Conservation (phyloP, 2,888 invertebrate species). For the Lagria hirta region DNA sequence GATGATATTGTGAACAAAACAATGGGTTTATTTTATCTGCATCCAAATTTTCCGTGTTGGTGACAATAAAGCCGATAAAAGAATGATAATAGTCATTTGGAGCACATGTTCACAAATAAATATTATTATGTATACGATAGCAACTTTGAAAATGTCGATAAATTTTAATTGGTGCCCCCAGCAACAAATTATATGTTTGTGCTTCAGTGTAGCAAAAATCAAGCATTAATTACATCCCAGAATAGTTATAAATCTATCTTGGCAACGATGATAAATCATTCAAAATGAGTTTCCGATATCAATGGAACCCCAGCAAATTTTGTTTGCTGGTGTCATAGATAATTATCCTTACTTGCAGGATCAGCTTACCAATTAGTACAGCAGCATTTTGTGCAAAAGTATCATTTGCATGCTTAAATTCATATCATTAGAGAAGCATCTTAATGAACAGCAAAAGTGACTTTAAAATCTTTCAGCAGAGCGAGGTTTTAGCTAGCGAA, state of each 20-base stretch:
- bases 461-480: too few species aligned
- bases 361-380: constrained; percentile 25
- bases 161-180: constrained; percentile 11
- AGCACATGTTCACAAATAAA: too few species aligned
- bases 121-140: too few species aligned
- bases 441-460: too few species aligned
- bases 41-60: too few species aligned
- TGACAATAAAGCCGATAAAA: too few species aligned
- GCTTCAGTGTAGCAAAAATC: constrained; percentile 10
- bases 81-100: too few species aligned
- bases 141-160: too few species aligned
- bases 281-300: constrained; percentile 24
- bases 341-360: constrained; percentile 22
- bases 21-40: too few species aligned
- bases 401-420: constrained; percentile 4
- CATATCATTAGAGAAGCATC: too few species aligned
- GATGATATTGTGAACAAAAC: too few species aligned
- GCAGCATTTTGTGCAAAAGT: constrained; percentile 3
- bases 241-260: constrained; percentile 24
- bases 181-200: constrained; percentile 14
- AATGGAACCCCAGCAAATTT: constrained; percentile 14
- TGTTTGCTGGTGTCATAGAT: constrained; percentile 12
- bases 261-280: constrained; percentile 18
- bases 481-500: too few species aligned
- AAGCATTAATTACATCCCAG: constrained; percentile 24